These are phyloP conservation scores for Melanostoma scalare DNA, from an alignment of 2,888 invertebrate species.

Conservation along the genomic window DNA sequence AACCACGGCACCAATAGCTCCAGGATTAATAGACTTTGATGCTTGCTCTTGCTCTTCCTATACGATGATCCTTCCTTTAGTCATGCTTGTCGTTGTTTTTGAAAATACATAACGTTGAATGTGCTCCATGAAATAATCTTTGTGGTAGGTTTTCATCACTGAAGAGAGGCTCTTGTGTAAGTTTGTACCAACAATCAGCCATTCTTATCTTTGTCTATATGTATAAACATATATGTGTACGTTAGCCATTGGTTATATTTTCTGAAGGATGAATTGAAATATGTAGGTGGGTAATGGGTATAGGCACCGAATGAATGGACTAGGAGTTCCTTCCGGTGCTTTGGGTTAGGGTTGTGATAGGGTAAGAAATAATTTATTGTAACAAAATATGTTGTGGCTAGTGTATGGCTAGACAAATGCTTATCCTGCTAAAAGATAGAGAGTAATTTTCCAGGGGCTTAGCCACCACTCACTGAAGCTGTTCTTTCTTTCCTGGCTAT, in stretches of 20 bases:
- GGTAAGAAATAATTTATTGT: slow-evolving; percentile 53
- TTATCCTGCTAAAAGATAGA: slow-evolving; percentile 11
- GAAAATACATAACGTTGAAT: slow-evolving; percentile 37
- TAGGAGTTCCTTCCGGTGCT: too few relatives aligned
- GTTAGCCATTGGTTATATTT: slow-evolving; percentile 19
- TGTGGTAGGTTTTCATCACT: slow-evolving; percentile 15
- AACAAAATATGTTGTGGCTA: slow-evolving; percentile 43
- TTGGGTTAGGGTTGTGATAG: not conserved
- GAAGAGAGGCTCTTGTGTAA: slow-evolving; percentile 13
- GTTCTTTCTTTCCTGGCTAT: too few relatives aligned
- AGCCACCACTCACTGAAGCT: too few relatives aligned
- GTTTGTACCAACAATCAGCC: slow-evolving; percentile 32
- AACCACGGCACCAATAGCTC: slow-evolving; percentile 58
- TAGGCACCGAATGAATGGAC: too few relatives aligned
- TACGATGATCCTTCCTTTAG: slow-evolving; percentile 44
- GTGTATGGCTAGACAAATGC: slow-evolving; percentile 40
- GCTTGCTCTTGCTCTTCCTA: not conserved
- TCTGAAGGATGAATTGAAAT: slow-evolving; percentile 6
- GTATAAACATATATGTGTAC: slow-evolving; percentile 7
- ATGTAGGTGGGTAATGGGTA: not conserved
- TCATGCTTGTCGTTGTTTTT: slow-evolving; percentile 1
- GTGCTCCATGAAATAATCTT: slow-evolving; percentile 52
- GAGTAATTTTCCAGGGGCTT: not conserved
- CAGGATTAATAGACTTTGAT: slow-evolving; percentile 60
- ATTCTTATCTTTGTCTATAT: slow-evolving; percentile 16